Evolutionary conservation across 2,797 vertebrate genomes (phyloP).

Genomic region (Esox masquinongy): DNA sequence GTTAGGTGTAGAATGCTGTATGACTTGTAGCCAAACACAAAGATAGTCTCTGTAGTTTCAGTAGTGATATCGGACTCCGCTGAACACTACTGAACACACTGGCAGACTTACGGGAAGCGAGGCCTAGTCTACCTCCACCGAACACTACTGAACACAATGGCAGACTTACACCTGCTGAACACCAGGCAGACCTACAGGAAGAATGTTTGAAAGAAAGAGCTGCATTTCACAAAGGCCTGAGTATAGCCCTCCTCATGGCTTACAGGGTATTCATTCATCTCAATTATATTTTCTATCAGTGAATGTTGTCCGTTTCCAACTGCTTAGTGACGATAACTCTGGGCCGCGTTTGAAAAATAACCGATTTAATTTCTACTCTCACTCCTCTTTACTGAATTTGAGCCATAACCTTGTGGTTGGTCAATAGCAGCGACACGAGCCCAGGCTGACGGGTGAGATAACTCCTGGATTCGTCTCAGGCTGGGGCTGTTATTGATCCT

Average conservation of each 20-base stretch:
- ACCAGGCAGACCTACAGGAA: too few species aligned
- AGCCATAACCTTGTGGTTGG: constrained; percentile 26
- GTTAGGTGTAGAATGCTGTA: background rate
- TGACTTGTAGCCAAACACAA: background rate
- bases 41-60: background rate
- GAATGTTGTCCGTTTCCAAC: background rate
- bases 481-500: constrained; percentile 47
- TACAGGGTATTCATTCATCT: background rate
- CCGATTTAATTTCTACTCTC: background rate
- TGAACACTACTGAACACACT: too few species aligned
- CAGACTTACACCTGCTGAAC: too few species aligned
- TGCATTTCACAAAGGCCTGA: background rate
- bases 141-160: background rate
- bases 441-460: constrained; percentile 27
- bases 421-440: constrained; percentile 7
- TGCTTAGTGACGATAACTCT: background rate
- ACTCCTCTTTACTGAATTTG: constrained; percentile 15
- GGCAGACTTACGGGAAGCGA: background rate
- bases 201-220: too few species aligned
- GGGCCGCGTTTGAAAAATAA: background rate
- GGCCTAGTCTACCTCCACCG: background rate
- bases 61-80: background rate
- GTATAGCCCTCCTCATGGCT: background rate
- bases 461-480: constrained; percentile 21
- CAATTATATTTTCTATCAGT: background rate